Conservation (phyloP, 2,888 invertebrate species). For the Dorcus parallelipipedus region DNA sequence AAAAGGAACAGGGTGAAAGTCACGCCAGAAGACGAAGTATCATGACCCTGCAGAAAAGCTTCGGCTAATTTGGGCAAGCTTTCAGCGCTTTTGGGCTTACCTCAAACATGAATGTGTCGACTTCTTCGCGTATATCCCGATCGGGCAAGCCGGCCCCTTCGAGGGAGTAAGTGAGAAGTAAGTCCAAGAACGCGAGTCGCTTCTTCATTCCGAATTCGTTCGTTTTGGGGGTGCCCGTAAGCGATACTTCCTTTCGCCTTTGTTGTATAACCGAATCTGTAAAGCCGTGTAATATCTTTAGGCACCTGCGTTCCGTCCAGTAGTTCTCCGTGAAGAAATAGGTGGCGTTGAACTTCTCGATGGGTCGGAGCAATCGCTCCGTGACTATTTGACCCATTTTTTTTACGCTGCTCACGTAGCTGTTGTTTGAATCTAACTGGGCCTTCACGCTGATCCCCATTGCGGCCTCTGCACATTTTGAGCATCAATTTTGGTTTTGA, state of each 20-base stretch:
- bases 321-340: conserved; percentile 59
- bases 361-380: conserved; percentile 39
- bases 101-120: conserved; percentile 73
- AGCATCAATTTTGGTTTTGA: no score
- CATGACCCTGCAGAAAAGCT: conserved; percentile 46
- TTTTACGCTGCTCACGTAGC: conserved; percentile 70
- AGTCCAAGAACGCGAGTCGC: conserved; percentile 65
- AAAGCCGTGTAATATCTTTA: conserved; percentile 52
- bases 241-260: conserved; percentile 39
- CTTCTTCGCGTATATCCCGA: conserved; percentile 63
- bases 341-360: conserved; percentile 50
- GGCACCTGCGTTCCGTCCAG: conserved; percentile 50
- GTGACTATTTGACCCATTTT: conserved; percentile 40
- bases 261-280: conserved; percentile 55
- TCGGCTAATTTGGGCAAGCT: neutral
- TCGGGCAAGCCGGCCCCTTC: conserved; percentile 59
- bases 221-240: conserved; percentile 41
- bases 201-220: conserved; percentile 57
- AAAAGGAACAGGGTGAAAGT: conserved; percentile 48
- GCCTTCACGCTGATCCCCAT: conserved; percentile 77
- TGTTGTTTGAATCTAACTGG: conserved; percentile 63
- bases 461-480: conserved; percentile 64
- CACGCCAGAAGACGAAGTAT: conserved; percentile 51
- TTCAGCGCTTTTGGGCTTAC: conserved; percentile 41
- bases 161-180: conserved; percentile 54